These are phyloP conservation scores for Zaprionus davidi DNA, from an alignment of 1,140 invertebrate genomes.

Conservation along the genomic window DNA sequence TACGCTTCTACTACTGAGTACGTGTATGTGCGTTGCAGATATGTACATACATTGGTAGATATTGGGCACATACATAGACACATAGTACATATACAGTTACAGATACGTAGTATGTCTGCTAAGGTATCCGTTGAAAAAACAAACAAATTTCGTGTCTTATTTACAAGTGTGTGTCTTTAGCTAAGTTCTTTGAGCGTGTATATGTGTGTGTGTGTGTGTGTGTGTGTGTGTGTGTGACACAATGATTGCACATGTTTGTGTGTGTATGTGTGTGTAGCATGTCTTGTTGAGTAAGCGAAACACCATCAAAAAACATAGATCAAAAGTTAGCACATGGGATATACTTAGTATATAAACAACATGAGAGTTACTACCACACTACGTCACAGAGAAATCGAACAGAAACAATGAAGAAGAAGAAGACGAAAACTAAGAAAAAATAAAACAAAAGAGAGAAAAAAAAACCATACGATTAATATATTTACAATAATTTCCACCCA, in stretches of 20 bases:
- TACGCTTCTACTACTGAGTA: conserved; percentile 9
- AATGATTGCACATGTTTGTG: conserved; percentile 9
- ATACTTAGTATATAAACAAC: conserved; percentile 23
- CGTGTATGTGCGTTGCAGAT: conserved; percentile 11
- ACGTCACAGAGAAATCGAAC: conserved; percentile 48
- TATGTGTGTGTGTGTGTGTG: conserved; percentile 21
- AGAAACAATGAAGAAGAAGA: conserved; percentile 7
- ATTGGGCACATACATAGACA: conserved; percentile 19
- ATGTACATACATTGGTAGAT: conserved; percentile 22
- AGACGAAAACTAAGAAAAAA: conserved; percentile 10
- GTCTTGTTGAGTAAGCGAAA: conserved; percentile 40
- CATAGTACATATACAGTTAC: conserved; percentile 28
- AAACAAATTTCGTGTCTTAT: conserved; percentile 24
- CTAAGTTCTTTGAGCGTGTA: conserved; percentile 16
- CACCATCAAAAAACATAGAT: conserved; percentile 58
- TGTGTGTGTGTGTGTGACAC: conserved; percentile 23
- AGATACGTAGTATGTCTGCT: conserved; percentile 38
- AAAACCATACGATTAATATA: conserved; percentile 15
- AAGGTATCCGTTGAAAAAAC: conserved; percentile 39
- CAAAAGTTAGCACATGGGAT: conserved; percentile 40
- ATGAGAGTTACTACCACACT: conserved; percentile 40
- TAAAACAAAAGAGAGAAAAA: background rate
- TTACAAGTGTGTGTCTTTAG: conserved; percentile 38
- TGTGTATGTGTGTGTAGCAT: conserved; percentile 11
- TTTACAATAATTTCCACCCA: conserved; percentile 9